Evolutionary conservation across 2,113 vertebrate species (phyloP).

Genomic region (Tautogolabrus adspersus): DNA sequence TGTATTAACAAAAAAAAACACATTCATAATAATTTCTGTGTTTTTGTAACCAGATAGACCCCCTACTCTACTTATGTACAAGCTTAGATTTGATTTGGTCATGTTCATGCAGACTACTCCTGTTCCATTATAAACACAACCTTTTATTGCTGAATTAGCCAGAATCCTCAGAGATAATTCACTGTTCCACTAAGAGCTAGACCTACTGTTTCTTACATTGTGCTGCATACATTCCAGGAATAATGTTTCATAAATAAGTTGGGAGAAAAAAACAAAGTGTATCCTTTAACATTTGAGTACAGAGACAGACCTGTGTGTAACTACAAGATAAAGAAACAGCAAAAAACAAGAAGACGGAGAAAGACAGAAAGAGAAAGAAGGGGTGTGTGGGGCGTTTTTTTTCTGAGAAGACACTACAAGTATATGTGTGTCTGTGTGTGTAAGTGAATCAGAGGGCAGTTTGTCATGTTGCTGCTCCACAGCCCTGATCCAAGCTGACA

Average conservation of each 20-base stretch:
- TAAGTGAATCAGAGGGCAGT: slow-evolving; percentile 82
- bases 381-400: not conserved
- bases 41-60: no score
- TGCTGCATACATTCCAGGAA: not conserved
- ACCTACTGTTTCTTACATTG: no score
- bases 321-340: slow-evolving; percentile 7
- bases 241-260: not conserved
- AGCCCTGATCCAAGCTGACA: slow-evolving; percentile 83
- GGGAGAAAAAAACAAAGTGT: not conserved
- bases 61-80: no score
- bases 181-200: not conserved
- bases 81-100: no score
- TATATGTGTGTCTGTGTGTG: slow-evolving; percentile 59
- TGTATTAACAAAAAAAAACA: no score
- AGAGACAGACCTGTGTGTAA: slow-evolving; percentile 13
- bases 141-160: no score
- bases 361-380: not conserved
- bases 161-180: not conserved
- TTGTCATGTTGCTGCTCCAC: slow-evolving; percentile 81
- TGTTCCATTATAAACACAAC: no score
- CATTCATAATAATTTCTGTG: no score
- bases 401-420: slow-evolving; percentile 63
- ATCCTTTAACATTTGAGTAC: not conserved
- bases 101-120: no score
- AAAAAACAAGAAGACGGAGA: slow-evolving; percentile 26